Base-by-base conservation (phyloP, 2,113 vertebrate genomes). In the Reinhardtius hippoglossoides region DNA sequence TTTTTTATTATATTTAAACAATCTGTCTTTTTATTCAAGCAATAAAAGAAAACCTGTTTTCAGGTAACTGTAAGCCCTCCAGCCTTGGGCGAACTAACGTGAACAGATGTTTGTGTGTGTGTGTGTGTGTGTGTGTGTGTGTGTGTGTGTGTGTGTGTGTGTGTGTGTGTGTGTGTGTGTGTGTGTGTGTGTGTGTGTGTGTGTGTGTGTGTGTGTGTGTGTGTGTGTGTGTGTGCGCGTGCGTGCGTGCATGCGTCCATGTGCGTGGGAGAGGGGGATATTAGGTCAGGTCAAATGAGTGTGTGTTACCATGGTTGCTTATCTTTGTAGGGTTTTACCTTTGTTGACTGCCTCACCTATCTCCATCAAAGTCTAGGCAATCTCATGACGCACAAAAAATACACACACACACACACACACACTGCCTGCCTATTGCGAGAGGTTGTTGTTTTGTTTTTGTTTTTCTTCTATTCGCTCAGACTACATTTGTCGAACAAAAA, bases 291-390 rank as follows among this genome's bases (percentile, higher is more conserved):
- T 83, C 69, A 86, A 85, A 87, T 80, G 83, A 88, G 75, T 76
- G 85, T 80, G 67, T 81, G 68, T 93, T 90, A 67, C 89, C 88
- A 87, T 91, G 90, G 87, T 86, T 87, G 78, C 89, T 67, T 64
- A 76, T 78, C 79, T 87, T 86, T 79, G 71, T 61, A 58, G 76
- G 64, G 58, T 87, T 88, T 81, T 78, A 87, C 83, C 86, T 88
- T 74, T 84, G 83, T 82, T 80, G 80, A 85, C 80, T 70, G 78
- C 74, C 67, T 90, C 74, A 65, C 76, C 74, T 77, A 63, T 81
- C 54, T 63, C 58, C 31, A 65, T 81, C 31, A 75, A 82, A 83
- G 80, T 88, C 75, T 56, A 67, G 57, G 67, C 71, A 81, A 62
- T 72, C 66, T 86, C 67, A 52, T 79, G 80, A 85, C 46, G 8